Evolutionary conservation across 2,888 invertebrate genomes (phyloP), one percentile per base, ranked within the genome.

Genomic region (Camptogramma bilineatum): DNA sequence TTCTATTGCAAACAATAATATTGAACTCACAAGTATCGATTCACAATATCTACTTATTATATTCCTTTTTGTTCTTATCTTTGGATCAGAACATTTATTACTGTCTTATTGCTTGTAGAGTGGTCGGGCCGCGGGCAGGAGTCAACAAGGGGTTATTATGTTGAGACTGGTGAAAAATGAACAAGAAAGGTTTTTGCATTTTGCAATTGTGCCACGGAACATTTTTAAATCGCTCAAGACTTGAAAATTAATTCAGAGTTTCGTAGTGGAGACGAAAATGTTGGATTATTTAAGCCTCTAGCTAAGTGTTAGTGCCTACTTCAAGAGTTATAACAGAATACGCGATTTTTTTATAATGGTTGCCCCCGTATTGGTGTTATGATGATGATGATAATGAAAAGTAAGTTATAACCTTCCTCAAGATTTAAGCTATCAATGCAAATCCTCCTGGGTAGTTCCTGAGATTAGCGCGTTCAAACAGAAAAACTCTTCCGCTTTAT

Each of bases 91-190:
- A 88, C 91, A 91, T 92, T 92, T 91, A 92, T 92, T 91, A 92
- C 91, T 87, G 85, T 88, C 90, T 91, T 91, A 92, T 91, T 91
- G 91, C 88, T 88, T 84, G 90, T 85, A 85, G 82, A 90, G 87
- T 85, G 89, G 86, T 87, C 80, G 80, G 85, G 87, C 85, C 82
- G 83, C 84, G 88, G 85, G 81, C 83, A 81, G 82, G 79, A 86
- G 87, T 88, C 88, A 90, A 90, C 91, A 88, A 87, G 85, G 85
- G 85, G 87, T 91, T 92, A 91, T 92, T 92, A 92, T 91, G 91
- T 91, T 87, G 90, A 83, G 80, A 85, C 86, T 85, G 80, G 87
- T 84, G 83, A 86, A 90, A 90, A 91, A 88, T 87, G 88, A 90
- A 78, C 89, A 86, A 86, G 84, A 82, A 87, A 86, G 85, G 80